phyloP scores from a whole-genome alignment of 2,888 invertebrate species.

The Drosophila fulvimacula region DNA sequence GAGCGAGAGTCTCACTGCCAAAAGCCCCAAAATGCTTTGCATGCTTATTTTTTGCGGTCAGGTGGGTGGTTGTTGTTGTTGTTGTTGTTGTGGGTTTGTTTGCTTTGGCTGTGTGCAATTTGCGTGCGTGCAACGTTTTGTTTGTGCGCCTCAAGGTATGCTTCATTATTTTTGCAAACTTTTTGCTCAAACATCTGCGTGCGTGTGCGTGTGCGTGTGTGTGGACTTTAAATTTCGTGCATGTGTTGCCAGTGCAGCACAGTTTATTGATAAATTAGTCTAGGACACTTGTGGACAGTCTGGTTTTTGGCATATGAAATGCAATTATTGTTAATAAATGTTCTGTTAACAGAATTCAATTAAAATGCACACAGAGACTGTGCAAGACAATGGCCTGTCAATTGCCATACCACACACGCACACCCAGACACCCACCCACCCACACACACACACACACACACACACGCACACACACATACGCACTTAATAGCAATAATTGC shows the following conservation, averaged over 20 bases:
- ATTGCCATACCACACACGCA: slow-evolving; percentile 48
- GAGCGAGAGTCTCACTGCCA: slow-evolving; percentile 8
- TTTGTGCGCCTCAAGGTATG: slow-evolving; percentile 70
- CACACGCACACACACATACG: slow-evolving; percentile 2
- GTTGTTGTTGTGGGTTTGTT: slow-evolving; percentile 50
- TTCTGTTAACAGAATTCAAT: slow-evolving; percentile 71
- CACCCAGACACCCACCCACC: no score
- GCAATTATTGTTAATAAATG: slow-evolving; percentile 80
- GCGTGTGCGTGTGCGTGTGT: slow-evolving; percentile 3
- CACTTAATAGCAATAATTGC: slow-evolving; percentile 54
- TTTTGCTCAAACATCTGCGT: slow-evolving; percentile 52
- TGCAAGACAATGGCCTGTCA: slow-evolving; percentile 67
- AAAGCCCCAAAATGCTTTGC: slow-evolving; percentile 19
- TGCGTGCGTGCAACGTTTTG: slow-evolving; percentile 64
- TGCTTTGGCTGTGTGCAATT: slow-evolving; percentile 72
- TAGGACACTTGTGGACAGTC: slow-evolving; percentile 75
- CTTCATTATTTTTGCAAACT: slow-evolving; percentile 80
- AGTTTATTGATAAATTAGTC: slow-evolving; percentile 78
- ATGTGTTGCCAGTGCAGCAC: slow-evolving; percentile 18
- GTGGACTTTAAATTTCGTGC: slow-evolving; percentile 19
- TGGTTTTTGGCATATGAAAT: slow-evolving; percentile 69
- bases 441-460: slow-evolving; percentile 5
- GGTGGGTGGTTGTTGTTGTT: slow-evolving; percentile 30
- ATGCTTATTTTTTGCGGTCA: slow-evolving; percentile 61
- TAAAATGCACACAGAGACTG: slow-evolving; percentile 45